A percentile compares a stretch with the other conserved stretches of the same genome.
Evolutionary conservation across 2,113 vertebrate genomes (phyloP).

Genomic region (Seriola quinqueradiata): DNA sequence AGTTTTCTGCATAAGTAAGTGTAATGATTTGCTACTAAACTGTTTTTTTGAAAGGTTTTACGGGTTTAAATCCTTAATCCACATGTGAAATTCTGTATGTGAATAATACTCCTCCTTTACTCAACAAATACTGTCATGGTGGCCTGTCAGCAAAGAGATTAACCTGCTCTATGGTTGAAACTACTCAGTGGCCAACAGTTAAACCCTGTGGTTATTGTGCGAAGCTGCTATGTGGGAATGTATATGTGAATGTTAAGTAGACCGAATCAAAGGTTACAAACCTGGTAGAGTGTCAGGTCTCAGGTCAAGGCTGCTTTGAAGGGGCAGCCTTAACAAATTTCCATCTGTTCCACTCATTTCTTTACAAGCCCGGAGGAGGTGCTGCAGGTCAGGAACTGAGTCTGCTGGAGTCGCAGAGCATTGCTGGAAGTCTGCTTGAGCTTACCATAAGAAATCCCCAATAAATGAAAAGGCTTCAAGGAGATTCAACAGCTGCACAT

Average conservation of each 20-base stretch:
- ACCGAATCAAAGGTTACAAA: slow-evolving; percentile 37
- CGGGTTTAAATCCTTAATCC: slow-evolving; percentile 1
- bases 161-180: not conserved
- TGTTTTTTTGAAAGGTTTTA: not conserved
- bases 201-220: slow-evolving; percentile 1
- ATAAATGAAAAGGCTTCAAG: slow-evolving; percentile 61
- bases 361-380: slow-evolving; percentile 32
- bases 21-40: not conserved
- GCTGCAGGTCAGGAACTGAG: slow-evolving; percentile 38
- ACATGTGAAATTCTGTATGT: slow-evolving; percentile 15
- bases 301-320: slow-evolving; percentile 29
- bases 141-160: slow-evolving; percentile 21
- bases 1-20: not conserved
- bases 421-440: slow-evolving; percentile 36
- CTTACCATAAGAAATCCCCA: slow-evolving; percentile 60
- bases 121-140: not conserved
- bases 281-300: slow-evolving; percentile 15
- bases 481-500: slow-evolving; percentile 50
- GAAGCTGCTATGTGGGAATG: slow-evolving; percentile 4
- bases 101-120: not conserved
- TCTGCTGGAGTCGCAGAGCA: slow-evolving; percentile 24
- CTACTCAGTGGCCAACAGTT: slow-evolving; percentile 6
- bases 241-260: slow-evolving; percentile 16
- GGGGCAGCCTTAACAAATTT: slow-evolving; percentile 9
- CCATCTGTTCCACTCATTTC: slow-evolving; percentile 54